These are phyloP conservation scores for Phataginus tetradactyla DNA, from an alignment of 2,797 vertebrate species.

Conservation along the genomic window DNA sequence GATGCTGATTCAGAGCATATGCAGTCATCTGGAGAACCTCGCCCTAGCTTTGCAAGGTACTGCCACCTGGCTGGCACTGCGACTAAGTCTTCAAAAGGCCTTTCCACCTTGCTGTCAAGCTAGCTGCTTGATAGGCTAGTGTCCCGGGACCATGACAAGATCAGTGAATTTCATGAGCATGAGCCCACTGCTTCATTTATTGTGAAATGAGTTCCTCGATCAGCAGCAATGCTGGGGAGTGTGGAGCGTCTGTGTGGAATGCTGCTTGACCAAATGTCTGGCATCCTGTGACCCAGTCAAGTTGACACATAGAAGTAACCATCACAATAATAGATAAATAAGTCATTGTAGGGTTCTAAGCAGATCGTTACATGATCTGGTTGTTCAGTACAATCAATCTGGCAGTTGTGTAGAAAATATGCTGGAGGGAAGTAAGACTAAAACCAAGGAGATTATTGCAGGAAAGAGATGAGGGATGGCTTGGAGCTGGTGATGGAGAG, in stretches of 20 bases:
- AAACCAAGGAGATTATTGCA: not conserved
- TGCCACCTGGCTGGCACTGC: not conserved
- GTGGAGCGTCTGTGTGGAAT: not conserved
- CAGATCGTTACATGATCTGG: not conserved
- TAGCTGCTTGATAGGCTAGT: not conserved
- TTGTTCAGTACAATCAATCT: not conserved
- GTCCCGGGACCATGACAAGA: not conserved
- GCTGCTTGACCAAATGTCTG: not conserved
- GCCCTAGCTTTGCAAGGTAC: not conserved
- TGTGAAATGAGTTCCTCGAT: not conserved
- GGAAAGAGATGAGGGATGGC: not conserved
- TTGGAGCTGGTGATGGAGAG: not conserved
- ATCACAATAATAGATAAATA: not conserved
- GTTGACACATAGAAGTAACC: not conserved
- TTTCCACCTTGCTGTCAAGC: not conserved
- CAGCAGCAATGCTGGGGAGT: not conserved
- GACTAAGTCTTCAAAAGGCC: not conserved
- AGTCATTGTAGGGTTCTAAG: not conserved
- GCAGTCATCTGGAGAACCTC: not conserved
- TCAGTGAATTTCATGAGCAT: not conserved
- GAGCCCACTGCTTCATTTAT: not conserved
- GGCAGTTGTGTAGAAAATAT: not conserved
- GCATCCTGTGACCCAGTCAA: not conserved
- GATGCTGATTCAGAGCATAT: not conserved
- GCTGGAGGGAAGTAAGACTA: not conserved